These are phyloP conservation scores for Meriones psammophilus DNA, from an alignment of 2,797 vertebrate species.

Conservation along the genomic window DNA sequence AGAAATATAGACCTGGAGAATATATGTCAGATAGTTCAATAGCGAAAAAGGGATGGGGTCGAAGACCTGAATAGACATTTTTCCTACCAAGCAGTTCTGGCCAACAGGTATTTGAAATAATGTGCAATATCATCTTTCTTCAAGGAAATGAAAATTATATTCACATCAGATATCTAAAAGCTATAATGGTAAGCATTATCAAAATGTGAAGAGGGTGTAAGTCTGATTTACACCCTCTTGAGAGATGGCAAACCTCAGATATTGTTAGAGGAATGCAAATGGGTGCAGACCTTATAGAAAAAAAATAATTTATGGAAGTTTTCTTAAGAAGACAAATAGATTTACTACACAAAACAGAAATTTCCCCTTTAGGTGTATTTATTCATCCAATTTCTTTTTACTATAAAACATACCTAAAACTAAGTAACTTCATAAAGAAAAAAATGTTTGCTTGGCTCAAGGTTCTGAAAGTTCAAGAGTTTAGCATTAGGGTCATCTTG, in stretches of 20 bases:
- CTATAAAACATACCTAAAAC: background rate
- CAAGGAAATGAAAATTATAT: background rate
- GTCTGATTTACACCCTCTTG: too few relatives aligned
- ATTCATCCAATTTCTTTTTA: background rate
- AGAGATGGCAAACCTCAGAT: background rate
- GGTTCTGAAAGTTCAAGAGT: background rate
- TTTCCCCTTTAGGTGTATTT: background rate
- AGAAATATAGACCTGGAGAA: background rate
- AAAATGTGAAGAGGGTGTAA: background rate
- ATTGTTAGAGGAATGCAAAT: background rate
- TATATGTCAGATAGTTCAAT: background rate
- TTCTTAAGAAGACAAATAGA: background rate
- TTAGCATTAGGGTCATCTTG: background rate
- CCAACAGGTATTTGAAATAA: background rate
- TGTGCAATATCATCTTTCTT: background rate
- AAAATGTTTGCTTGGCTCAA: background rate
- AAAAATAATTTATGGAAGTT: background rate
- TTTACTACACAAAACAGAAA: too few relatives aligned
- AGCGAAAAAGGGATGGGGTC: too few relatives aligned
- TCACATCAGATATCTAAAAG: background rate
- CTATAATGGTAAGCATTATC: background rate
- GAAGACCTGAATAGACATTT: background rate
- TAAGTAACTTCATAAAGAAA: background rate
- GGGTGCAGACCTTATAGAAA: background rate
- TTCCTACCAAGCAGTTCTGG: background rate